Evolutionary conservation across 2,797 vertebrate species (phyloP).

Genomic region (Thunnus albacares): DNA sequence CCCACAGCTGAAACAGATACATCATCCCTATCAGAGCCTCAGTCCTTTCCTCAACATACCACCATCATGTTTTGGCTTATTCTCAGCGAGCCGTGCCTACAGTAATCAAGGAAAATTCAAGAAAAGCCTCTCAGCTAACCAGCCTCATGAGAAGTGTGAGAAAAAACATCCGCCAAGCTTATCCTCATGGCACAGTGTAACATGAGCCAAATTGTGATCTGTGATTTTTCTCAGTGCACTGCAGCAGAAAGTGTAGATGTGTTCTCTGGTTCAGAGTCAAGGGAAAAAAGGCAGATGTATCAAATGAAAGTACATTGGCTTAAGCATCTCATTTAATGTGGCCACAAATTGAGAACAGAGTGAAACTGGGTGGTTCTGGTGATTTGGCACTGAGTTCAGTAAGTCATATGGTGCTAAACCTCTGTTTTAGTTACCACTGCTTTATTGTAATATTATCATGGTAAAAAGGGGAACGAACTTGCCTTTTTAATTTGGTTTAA

Average conservation of each 20-base stretch:
- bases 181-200: slow-evolving; percentile 9
- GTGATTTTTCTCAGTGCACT: slow-evolving; percentile 18
- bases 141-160: slow-evolving; percentile 42
- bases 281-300: slow-evolving; percentile 26
- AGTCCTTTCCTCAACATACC: background rate
- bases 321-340: slow-evolving; percentile 14
- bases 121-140: slow-evolving; percentile 39
- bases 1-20: background rate
- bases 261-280: slow-evolving; percentile 39
- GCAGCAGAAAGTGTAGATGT: slow-evolving; percentile 25
- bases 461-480: background rate
- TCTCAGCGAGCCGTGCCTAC: slow-evolving; percentile 31
- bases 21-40: background rate
- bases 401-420: background rate
- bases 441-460: background rate
- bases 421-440: background rate
- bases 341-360: background rate
- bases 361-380: slow-evolving; percentile 1
- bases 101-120: slow-evolving; percentile 34
- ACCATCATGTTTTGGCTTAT: slow-evolving; percentile 10
- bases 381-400: slow-evolving; percentile 12
- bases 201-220: slow-evolving; percentile 14
- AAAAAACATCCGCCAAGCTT: slow-evolving; percentile 30
- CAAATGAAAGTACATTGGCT: slow-evolving; percentile 22
- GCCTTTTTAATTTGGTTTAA: background rate